phyloP scores from a whole-genome alignment of 2,797 vertebrate genomes.

The Sandelia bainsii region DNA sequence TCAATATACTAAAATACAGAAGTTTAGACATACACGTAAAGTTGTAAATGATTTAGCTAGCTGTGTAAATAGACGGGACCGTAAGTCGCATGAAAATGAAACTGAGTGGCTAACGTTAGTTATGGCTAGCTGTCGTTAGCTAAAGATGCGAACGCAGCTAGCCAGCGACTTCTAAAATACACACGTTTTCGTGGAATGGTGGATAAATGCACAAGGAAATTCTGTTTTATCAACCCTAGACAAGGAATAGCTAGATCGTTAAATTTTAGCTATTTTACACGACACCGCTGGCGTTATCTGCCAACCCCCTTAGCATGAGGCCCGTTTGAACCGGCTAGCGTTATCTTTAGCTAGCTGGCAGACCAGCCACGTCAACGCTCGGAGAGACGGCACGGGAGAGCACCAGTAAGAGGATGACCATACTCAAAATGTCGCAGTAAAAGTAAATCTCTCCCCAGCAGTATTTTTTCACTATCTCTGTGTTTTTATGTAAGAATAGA shows the following conservation, averaged over 20 bases:
- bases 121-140: slow-evolving; percentile 36
- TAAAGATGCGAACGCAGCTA: slow-evolving; percentile 20
- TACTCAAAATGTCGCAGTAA: neutral
- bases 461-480: neutral
- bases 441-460: accelerated
- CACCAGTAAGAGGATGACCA: neutral
- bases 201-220: accelerated
- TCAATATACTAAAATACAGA: neutral
- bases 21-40: neutral
- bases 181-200: neutral
- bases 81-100: slow-evolving; percentile 56
- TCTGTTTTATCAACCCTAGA: neutral
- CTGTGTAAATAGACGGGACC: slow-evolving; percentile 51
- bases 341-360: slow-evolving; percentile 59
- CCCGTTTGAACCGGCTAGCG: slow-evolving; percentile 66
- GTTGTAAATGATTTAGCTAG: slow-evolving; percentile 29
- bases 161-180: neutral
- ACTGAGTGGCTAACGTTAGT: slow-evolving; percentile 49
- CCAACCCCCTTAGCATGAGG: slow-evolving; percentile 54
- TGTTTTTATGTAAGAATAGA: neutral
- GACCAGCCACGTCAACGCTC: slow-evolving; percentile 82
- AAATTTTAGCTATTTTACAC: neutral
- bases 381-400: slow-evolving; percentile 29
- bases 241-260: accelerated
- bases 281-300: slow-evolving; percentile 11